A percentile compares a stretch with the other conserved stretches of the same genome.
Conservation (phyloP, 92 coral and sea anemone genomes). For the Palythoa grandis region DNA sequence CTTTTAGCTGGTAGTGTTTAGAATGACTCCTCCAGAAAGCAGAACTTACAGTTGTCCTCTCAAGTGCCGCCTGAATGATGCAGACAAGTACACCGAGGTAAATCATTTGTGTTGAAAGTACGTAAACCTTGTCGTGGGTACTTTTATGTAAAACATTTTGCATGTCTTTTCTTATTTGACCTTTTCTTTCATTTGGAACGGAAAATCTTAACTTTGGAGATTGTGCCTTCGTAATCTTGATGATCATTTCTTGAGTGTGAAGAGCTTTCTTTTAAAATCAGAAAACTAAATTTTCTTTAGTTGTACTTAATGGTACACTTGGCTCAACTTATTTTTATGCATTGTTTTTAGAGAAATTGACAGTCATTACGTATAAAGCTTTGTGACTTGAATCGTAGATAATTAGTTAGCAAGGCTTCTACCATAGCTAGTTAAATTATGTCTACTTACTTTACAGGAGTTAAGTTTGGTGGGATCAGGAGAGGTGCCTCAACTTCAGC, state of each 20-base stretch:
- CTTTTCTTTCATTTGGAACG: too few relatives aligned
- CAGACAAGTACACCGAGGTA: conserved; percentile 89
- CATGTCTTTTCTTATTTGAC: too few relatives aligned
- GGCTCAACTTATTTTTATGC: too few relatives aligned
- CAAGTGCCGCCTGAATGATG: conserved; percentile 86
- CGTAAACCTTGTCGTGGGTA: too few relatives aligned
- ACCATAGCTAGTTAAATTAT: neutral
- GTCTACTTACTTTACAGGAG: conserved; percentile 53
- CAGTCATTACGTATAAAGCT: neutral
- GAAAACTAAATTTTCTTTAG: too few relatives aligned
- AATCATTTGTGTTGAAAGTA: neutral
- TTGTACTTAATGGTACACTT: too few relatives aligned
- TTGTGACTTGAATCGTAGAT: too few relatives aligned
- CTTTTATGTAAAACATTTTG: too few relatives aligned
- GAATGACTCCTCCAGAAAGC: conserved; percentile 83
- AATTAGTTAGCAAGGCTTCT: neutral
- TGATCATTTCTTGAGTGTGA: too few relatives aligned
- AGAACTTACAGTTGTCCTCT: conserved; percentile 63
- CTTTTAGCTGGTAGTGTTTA: conserved; percentile 81
- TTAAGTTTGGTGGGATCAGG: conserved; percentile 86
- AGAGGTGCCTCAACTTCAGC: conserved; percentile 73
- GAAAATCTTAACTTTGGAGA: too few relatives aligned
- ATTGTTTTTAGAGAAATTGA: neutral
- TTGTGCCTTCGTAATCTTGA: too few relatives aligned
- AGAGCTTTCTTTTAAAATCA: too few relatives aligned